Conservation (phyloP, 2,797 vertebrate genomes). For the Eptatretus atami region DNA sequence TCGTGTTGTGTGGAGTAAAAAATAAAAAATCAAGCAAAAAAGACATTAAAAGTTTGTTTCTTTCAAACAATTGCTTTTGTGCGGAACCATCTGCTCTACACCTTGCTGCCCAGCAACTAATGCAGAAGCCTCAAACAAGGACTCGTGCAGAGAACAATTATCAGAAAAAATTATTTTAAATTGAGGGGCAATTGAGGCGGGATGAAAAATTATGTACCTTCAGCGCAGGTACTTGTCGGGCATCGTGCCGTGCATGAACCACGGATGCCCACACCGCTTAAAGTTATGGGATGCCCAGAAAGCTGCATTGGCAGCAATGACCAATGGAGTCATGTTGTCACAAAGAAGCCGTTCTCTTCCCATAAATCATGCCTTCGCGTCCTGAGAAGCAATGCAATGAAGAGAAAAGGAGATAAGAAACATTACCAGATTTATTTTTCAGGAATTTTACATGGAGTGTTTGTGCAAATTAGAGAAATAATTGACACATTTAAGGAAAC, state of each 20-base stretch:
- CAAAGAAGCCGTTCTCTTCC: slow-evolving; percentile 83
- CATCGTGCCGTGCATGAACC: slow-evolving; percentile 87
- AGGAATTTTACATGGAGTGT: background rate
- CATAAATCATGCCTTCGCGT: slow-evolving; percentile 89
- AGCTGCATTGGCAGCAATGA: slow-evolving; percentile 79
- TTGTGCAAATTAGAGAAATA: too few species aligned
- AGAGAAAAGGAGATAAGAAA: slow-evolving; percentile 8
- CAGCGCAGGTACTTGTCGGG: slow-evolving; percentile 73
- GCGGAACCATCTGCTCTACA: too few species aligned
- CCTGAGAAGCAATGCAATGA: slow-evolving; percentile 17
- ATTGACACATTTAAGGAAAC: too few species aligned
- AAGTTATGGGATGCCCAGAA: slow-evolving; percentile 75
- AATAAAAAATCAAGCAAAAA: too few species aligned
- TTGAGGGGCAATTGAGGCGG: background rate
- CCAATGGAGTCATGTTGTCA: slow-evolving; percentile 92
- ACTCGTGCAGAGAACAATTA: too few species aligned
- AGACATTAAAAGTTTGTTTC: too few species aligned
- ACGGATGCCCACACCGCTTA: slow-evolving; percentile 55
- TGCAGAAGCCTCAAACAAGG: too few species aligned
- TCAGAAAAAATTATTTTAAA: background rate
- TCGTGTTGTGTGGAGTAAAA: too few species aligned
- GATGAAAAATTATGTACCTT: slow-evolving; percentile 25
- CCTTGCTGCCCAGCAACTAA: too few species aligned
- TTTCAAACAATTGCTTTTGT: too few species aligned
- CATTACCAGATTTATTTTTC: background rate